Percentiles rank a stretch among this genome's conserved stretches.
Evolutionary conservation across 2,888 invertebrate species (phyloP).

Genomic region (Tanytarsus gracilentus): DNA sequence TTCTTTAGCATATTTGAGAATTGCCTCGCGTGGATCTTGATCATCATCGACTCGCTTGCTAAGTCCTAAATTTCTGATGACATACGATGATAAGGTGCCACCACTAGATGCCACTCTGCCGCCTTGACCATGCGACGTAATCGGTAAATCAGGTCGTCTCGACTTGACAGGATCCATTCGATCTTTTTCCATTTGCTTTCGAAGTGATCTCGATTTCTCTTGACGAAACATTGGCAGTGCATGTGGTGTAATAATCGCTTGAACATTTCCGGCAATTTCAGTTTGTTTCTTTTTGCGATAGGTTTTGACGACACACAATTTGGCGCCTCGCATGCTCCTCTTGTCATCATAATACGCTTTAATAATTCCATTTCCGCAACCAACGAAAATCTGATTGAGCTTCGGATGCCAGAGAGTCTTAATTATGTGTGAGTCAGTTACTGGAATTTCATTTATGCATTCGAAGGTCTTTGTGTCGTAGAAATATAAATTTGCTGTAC

Average conservation of each 20-base stretch:
- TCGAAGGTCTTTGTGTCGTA: constrained; percentile 70
- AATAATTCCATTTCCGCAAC: constrained; percentile 81
- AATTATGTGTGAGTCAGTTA: constrained; percentile 73
- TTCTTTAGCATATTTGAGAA: constrained; percentile 87
- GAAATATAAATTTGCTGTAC: constrained; percentile 64
- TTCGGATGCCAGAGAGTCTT: constrained; percentile 93
- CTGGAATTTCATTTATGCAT: constrained; percentile 61
- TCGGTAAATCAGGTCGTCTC: constrained; percentile 71
- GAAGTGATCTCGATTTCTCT: constrained; percentile 77
- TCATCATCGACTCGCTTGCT: constrained; percentile 88
- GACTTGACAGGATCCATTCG: constrained; percentile 79
- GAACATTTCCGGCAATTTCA: constrained; percentile 80
- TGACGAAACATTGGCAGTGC: constrained; percentile 91
- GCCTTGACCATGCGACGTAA: constrained; percentile 80
- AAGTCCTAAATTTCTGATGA: constrained; percentile 88
- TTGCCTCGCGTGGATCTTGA: constrained; percentile 93
- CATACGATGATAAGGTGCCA: constrained; percentile 91
- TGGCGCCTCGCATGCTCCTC: constrained; percentile 80
- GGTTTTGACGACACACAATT: constrained; percentile 75
- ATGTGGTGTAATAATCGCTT: constrained; percentile 94
- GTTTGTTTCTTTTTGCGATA: constrained; percentile 70
- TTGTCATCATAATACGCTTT: constrained; percentile 87
- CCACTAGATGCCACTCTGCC: constrained; percentile 92
- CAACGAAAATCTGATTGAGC: constrained; percentile 91
- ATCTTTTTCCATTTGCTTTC: constrained; percentile 86